Evolutionary conservation across 1,140 invertebrate species (phyloP), one percentile per base, ranked within the genome.

Genomic region (Andrena cerasifolii): DNA sequence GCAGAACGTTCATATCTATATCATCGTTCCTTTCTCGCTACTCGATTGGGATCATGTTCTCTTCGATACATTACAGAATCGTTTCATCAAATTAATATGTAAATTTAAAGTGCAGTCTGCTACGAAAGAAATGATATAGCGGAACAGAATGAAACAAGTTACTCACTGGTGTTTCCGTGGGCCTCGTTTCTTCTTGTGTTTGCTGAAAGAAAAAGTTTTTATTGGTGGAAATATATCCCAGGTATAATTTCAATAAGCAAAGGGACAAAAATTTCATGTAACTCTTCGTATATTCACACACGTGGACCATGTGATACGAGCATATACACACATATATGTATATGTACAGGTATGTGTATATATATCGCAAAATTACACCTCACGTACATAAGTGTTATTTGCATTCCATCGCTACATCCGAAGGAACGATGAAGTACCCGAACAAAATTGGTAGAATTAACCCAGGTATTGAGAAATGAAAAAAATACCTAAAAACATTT

Each of bases 131-230:
- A 47, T 18, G 7, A 47, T 49, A 16, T 36, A 61, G 26, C 14
- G 24, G 28, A 1, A 26, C 16, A 18, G 49, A 66, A 33, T 24
- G 40, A 68, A 68, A 73, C 70, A 54, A 78, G 43, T 82, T 82
- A 92, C 91, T 92, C 88, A 92, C 90, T 87, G 85, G 43, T 87
- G 86, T 36, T 92, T 92, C 74, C 88, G 89, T 56, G 89, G 78
- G 31, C 85, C 87, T 61, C 91, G 87, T 82, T 91, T 92, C 85
- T 92, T 92, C 86, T 92, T 92, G 78, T 89, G 89, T 73, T 92
- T 92, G 80, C 91, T 92, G 89, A 89, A 91, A 91, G 79, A 82
- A 90, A 85, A 89, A 91, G 33, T 76, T 83, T 24, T 45, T 68
- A 71, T 83, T 85, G 66, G 71, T 78, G 79, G 80, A 84, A 82